Conservation (phyloP, 2,113 vertebrate species). For the Malaclemys terrapin region DNA sequence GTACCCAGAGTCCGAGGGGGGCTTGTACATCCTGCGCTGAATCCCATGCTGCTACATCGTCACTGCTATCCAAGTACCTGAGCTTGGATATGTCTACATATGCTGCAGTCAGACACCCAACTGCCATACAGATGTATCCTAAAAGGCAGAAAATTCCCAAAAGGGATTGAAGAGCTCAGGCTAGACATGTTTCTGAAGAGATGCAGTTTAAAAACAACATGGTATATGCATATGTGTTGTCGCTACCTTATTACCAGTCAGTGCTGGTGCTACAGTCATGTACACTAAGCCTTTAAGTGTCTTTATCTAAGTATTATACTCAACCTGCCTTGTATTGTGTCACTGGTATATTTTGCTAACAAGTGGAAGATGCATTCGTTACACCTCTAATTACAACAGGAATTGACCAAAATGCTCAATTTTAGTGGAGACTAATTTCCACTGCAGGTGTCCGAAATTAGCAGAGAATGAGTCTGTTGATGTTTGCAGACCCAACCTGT, state of each 20-base stretch:
- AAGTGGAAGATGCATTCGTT: neutral
- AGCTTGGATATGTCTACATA: neutral
- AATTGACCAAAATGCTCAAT: slow-evolving; percentile 11
- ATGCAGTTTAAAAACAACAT: neutral
- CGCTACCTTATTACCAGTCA: neutral
- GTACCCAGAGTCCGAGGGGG: neutral
- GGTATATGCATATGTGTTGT: neutral
- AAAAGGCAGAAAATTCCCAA: neutral
- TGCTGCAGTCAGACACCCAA: neutral
- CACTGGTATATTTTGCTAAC: neutral
- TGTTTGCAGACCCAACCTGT: slow-evolving; percentile 36
- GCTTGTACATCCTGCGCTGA: neutral
- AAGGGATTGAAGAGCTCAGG: neutral
- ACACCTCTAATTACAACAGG: neutral
- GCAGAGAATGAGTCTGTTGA: slow-evolving; percentile 17
- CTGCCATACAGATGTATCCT: neutral
- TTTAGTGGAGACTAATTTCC: slow-evolving; percentile 14
- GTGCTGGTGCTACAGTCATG: neutral
- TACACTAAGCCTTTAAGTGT: neutral
- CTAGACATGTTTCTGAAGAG: neutral
- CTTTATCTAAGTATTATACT: neutral
- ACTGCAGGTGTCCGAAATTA: slow-evolving; percentile 57
- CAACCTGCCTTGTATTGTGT: neutral
- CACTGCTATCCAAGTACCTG: neutral
- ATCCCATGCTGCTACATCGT: neutral